phyloP scores from a whole-genome alignment of 2,797 vertebrate species.

The Pogoniulus pusillus region DNA sequence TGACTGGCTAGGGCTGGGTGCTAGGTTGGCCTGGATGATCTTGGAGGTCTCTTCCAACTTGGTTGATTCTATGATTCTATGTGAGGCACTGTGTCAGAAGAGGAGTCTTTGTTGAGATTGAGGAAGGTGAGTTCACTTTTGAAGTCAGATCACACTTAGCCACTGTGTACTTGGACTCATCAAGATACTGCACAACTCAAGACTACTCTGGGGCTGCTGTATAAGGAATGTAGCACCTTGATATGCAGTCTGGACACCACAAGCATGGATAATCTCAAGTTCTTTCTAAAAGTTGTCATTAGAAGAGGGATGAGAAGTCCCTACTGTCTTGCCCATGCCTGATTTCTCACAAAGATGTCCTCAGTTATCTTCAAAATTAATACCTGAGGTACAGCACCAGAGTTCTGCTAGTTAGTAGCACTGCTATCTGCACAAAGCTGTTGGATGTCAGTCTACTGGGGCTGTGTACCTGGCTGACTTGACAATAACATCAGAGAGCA shows the following conservation, averaged over 20 bases:
- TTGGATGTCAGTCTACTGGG: neutral
- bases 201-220: neutral
- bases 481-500: neutral
- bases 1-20: too few species aligned
- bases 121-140: neutral
- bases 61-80: too few species aligned
- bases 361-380: neutral
- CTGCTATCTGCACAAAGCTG: neutral
- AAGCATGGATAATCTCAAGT: neutral
- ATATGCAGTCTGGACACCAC: neutral
- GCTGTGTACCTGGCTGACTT: neutral
- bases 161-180: neutral
- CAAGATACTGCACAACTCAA: neutral
- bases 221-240: neutral
- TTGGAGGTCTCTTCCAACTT: too few species aligned
- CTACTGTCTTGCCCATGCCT: neutral
- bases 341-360: neutral
- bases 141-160: neutral
- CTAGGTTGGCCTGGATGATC: too few species aligned
- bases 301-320: neutral
- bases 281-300: neutral
- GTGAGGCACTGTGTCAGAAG: accelerated
- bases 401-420: neutral
- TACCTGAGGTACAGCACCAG: neutral
- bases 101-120: neutral